Percentiles rank a stretch among this genome's conserved stretches.
Conservation (phyloP, 2,113 vertebrate species). For the Varanus salvator region DNA sequence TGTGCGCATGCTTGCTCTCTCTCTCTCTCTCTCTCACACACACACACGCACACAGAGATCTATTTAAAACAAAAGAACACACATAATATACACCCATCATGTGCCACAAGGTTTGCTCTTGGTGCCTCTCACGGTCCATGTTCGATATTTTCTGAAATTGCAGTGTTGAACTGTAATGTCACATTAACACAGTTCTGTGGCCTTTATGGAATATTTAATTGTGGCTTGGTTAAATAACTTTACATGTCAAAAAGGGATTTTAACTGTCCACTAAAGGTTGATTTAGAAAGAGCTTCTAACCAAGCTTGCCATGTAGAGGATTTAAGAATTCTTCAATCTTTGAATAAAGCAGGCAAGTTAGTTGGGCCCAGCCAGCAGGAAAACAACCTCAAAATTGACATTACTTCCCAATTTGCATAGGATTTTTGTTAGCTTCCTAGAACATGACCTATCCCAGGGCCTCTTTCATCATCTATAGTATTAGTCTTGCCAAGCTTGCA, state of each 20-base stretch:
- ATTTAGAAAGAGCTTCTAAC: constrained; percentile 49
- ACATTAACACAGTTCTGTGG: constrained; percentile 3
- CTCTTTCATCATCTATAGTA: constrained; percentile 35
- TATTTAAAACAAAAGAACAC: neutral
- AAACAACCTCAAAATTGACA: constrained; percentile 22
- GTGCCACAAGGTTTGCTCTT: neutral
- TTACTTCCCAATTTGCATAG: constrained; percentile 36
- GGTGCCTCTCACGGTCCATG: neutral
- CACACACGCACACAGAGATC: too few species aligned
- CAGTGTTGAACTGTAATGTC: neutral
- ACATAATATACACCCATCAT: neutral
- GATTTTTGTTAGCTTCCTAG: constrained; percentile 35
- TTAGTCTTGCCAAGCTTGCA: constrained; percentile 33
- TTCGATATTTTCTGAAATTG: neutral
- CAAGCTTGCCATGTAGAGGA: constrained; percentile 58
- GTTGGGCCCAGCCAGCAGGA: constrained; percentile 23
- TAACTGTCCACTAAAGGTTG: constrained; percentile 29
- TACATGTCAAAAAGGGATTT: constrained; percentile 44
- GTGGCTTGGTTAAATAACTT: constrained; percentile 31
- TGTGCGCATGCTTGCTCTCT: too few species aligned
- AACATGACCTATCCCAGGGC: constrained; percentile 36
- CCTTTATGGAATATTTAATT: neutral
- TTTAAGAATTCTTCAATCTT: constrained; percentile 39
- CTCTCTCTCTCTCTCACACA: too few species aligned
- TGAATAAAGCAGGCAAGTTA: constrained; percentile 40